A percentile compares a stretch with the other conserved stretches of the same genome.
These are phyloP conservation scores for Lepidocyrtinus sp. DNA, from an alignment of 2,888 invertebrate species.

Conservation along the genomic window DNA sequence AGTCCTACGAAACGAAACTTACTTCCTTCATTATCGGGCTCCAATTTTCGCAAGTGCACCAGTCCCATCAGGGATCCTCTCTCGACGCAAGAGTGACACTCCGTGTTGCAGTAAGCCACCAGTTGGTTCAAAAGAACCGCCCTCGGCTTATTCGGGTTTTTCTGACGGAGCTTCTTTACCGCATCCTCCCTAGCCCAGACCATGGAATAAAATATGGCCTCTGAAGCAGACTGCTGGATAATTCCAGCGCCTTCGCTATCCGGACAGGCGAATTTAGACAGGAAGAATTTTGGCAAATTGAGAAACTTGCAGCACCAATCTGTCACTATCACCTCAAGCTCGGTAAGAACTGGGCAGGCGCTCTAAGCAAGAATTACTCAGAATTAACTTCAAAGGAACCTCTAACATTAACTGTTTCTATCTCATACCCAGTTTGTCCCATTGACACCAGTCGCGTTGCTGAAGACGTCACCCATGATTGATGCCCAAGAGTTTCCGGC, in stretches of 20 bases:
- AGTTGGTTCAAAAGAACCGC: constrained; percentile 57
- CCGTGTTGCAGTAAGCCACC: constrained; percentile 58
- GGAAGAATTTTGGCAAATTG: constrained; percentile 60
- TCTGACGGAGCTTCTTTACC: constrained; percentile 47
- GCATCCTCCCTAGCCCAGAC: constrained; percentile 62
- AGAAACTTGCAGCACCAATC: constrained; percentile 64
- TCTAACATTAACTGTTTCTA: too few species aligned
- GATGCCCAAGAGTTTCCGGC: constrained; percentile 97
- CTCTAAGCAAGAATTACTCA: too few species aligned
- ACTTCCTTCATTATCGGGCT: constrained; percentile 53
- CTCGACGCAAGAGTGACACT: constrained; percentile 65
- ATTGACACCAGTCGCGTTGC: constrained; percentile 95
- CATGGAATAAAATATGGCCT: constrained; percentile 62
- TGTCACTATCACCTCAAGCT: constrained; percentile 60
- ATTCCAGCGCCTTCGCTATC: constrained; percentile 60
- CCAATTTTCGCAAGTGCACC: constrained; percentile 51
- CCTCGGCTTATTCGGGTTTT: constrained; percentile 53
- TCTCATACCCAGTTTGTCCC: constrained; percentile 96
- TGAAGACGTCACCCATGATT: constrained; percentile 96
- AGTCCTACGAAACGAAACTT: too few species aligned
- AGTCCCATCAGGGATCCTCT: constrained; percentile 56
- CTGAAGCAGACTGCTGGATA: constrained; percentile 65
- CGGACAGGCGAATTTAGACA: constrained; percentile 54
- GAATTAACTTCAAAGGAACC: too few species aligned
- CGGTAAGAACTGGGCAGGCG: constrained; percentile 63